Base-by-base conservation (phyloP, 2,888 invertebrate genomes). In the Fabriciana adippe region DNA sequence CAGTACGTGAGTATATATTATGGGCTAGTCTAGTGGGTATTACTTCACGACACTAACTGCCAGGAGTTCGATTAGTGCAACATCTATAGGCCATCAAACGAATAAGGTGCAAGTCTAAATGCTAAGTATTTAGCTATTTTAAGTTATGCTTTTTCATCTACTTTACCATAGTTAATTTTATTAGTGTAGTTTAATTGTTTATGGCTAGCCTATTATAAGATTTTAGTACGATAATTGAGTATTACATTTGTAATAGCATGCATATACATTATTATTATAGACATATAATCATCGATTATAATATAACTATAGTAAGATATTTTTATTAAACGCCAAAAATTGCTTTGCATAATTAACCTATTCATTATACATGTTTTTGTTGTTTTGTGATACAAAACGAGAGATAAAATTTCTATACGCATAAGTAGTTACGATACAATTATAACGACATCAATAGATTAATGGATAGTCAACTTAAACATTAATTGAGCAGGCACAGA, bases 401-500 rank as follows among this genome's bases (percentile, higher is more conserved):
- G 31, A 60, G 16, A 60, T 45, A 14, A n/a, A 18, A 48, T n/a
- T 21, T 26, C 47, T 5, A 26, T 26, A 26, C 26, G 5, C 26
- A 26, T 4, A 26, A 26, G 5, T 26, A 26, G 26, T 59, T 59
- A 26, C 59, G 57, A 57, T 56, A 73, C 71, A 76, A 74, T 79
- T 75, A 73, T 74, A 70, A 73, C 72, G 66, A 66, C 64, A 74
- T 74, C 76, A 77, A 80, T 60, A 51, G 51, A 81, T 77, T 77
- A 77, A 80, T 35, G 61, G 51, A 81, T 77, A 72, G 73, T 79
- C 74, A 84, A 80, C 79, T 80, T 83, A 83, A 80, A 71, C 77
- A 80, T 85, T 83, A 83, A 79, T 82, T 87, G 86, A 88, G 87
- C 90, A 87, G 87, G 84, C 85, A 86, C 79, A 81, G 78, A 87